Evolutionary conservation across 2,888 invertebrate genomes (phyloP).

Genomic region (Lithophane semibrunnea): DNA sequence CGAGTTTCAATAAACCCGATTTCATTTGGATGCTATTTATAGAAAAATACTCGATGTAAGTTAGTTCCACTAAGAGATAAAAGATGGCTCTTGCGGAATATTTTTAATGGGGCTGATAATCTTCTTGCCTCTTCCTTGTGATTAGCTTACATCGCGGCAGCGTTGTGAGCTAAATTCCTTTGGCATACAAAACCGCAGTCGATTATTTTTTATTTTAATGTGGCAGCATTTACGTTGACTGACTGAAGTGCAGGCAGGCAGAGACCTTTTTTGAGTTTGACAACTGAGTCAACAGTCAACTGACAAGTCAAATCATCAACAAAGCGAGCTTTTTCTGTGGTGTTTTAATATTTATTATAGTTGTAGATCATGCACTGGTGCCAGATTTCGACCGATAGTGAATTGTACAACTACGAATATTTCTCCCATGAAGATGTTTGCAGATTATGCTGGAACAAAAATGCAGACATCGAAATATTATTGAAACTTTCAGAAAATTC

Average conservation of each 20-base stretch:
- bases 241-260: background rate
- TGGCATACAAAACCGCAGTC: too few relatives aligned
- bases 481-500: slow-evolving; percentile 55
- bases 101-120: too few relatives aligned
- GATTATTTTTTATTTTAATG: background rate
- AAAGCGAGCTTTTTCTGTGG: slow-evolving; percentile 17
- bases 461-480: slow-evolving; percentile 72
- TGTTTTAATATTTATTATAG: slow-evolving; percentile 13
- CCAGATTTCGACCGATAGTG: slow-evolving; percentile 63
- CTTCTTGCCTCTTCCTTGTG: too few relatives aligned
- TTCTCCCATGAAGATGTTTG: slow-evolving; percentile 81
- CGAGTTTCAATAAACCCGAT: slow-evolving; percentile 2
- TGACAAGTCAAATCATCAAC: slow-evolving; percentile 36
- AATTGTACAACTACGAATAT: slow-evolving; percentile 78
- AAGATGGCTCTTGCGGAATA: slow-evolving; percentile 1
- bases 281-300: background rate
- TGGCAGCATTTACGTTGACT: background rate
- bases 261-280: slow-evolving; percentile 14
- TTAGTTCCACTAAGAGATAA: background rate
- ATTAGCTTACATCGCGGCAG: too few relatives aligned
- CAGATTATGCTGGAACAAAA: slow-evolving; percentile 81
- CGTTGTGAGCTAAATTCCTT: background rate
- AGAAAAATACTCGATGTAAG: background rate
- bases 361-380: slow-evolving; percentile 66
- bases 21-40: background rate